phyloP scores from a whole-genome alignment of 2,113 vertebrate genomes.

The Lutjanus erythropterus region DNA sequence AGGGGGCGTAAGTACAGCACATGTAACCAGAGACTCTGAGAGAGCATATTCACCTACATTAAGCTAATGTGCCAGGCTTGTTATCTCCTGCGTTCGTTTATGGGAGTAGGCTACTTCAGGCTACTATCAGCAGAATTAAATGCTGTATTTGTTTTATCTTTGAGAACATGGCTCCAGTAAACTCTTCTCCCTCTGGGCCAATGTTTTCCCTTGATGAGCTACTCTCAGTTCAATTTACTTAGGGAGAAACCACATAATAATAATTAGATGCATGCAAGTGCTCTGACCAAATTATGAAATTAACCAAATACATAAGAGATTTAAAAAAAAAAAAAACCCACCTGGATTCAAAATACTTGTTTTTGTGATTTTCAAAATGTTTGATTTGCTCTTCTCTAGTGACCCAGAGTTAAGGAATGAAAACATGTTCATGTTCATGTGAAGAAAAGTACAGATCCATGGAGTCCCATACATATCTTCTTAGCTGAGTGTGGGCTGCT shows the following conservation, averaged over 20 bases:
- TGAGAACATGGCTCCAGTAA: background rate
- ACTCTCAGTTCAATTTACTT: background rate
- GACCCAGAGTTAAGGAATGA: background rate
- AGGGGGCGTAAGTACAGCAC: slow-evolving; percentile 34
- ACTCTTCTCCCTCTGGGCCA: background rate
- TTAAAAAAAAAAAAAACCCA: background rate
- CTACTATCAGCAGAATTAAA: slow-evolving; percentile 31
- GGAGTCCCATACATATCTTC: too few species aligned
- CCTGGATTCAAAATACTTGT: background rate
- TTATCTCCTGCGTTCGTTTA: slow-evolving; percentile 42
- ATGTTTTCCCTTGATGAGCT: background rate
- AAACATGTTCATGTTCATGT: background rate
- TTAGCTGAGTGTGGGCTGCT: background rate
- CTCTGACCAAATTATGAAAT: background rate
- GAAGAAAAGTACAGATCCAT: background rate
- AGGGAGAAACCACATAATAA: background rate
- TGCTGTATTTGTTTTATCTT: slow-evolving; percentile 28
- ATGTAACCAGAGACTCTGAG: background rate
- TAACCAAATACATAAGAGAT: background rate
- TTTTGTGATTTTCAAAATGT: background rate
- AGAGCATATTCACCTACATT: background rate
- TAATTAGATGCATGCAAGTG: background rate
- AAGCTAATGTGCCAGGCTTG: background rate
- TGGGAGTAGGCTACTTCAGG: slow-evolving; percentile 8
- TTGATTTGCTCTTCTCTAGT: background rate